Base-by-base conservation (phyloP, 1,140 invertebrate species). In the Ostrea edulis region DNA sequence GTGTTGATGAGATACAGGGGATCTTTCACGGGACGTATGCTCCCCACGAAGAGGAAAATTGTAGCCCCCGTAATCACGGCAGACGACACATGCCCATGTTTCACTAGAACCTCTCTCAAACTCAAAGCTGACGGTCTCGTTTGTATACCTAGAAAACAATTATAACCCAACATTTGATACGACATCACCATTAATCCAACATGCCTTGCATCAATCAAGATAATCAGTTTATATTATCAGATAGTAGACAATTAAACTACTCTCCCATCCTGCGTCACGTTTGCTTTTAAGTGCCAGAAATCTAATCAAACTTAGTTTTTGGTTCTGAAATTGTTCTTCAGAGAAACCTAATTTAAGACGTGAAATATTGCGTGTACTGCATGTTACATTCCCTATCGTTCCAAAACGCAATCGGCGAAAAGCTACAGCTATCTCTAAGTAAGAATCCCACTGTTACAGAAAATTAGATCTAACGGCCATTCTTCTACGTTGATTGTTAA, bases 21-120 rank as follows among this genome's bases (percentile, higher is more conserved):
- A 62, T 93, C 91, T 83, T 93, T 93, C 8, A 93, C 93, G n/a
- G 91, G 90, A 81, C 93, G 54, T 8, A 93, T 91, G 12, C 91
- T 90, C 11, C 89, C 91, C 8, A 93, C 89, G 35, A 91, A 88
- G 14, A 91, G 82, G 44, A 83, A 83, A 54, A 83, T 83, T 8
- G 11, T 8, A 20, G 82, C 82, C 14, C 20, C n/a, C 8, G n/a
- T 20, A 8, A 52, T 20, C 82, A 11, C 17, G 25, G 44, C 9
- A 1, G 44, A 53, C 7, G 82, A 22, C 53, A 83, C 53, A 20
- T 52, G 44, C 17, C 82, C 82, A 52, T 22, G 53, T 4, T 83
- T 35, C 17, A 53, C 44, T 54, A 83, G 53, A 52, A n/a, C n/a
- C 12, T 83, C 82, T 25, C 53, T 51, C 20, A 83, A 20, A 51